Percentiles rank a stretch among this genome's conserved stretches.
Conservation (phyloP, 2,797 vertebrate species). For the Melanotaenia pygmaea region DNA sequence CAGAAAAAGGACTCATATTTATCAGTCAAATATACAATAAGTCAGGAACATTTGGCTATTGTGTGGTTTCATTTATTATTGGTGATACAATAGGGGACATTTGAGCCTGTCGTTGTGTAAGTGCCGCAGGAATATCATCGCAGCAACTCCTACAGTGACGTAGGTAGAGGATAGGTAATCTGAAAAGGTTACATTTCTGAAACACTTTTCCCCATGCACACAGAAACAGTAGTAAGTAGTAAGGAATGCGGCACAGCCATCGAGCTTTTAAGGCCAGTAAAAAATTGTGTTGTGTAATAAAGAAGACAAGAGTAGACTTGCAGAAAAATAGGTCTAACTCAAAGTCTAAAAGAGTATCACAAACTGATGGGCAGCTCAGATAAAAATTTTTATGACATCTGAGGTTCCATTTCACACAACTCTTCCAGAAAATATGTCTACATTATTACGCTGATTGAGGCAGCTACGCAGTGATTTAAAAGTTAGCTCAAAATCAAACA, state of each 20-base stretch:
- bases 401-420: constrained; percentile 32
- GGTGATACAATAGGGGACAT: constrained; percentile 6
- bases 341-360: not conserved
- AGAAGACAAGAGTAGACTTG: constrained; percentile 8
- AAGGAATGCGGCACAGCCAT: not conserved
- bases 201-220: constrained; percentile 3
- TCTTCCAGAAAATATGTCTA: constrained; percentile 1
- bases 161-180: not conserved
- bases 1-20: not conserved
- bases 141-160: not conserved
- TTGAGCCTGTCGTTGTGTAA: constrained; percentile 4
- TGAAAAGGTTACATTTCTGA: not conserved
- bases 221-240: not conserved
- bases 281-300: not conserved
- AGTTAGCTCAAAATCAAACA: not conserved
- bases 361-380: constrained; percentile 10
- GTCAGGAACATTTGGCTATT: not conserved
- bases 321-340: not conserved
- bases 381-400: constrained; percentile 13
- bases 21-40: not conserved
- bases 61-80: not conserved
- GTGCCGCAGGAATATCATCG: not conserved
- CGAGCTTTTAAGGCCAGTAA: not conserved
- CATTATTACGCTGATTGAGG: constrained; percentile 5
- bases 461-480: not conserved